Evolutionary conservation across 2,113 vertebrate genomes (phyloP), one percentile per base, ranked within the genome.

Genomic region (Oreochromis niloticus): DNA sequence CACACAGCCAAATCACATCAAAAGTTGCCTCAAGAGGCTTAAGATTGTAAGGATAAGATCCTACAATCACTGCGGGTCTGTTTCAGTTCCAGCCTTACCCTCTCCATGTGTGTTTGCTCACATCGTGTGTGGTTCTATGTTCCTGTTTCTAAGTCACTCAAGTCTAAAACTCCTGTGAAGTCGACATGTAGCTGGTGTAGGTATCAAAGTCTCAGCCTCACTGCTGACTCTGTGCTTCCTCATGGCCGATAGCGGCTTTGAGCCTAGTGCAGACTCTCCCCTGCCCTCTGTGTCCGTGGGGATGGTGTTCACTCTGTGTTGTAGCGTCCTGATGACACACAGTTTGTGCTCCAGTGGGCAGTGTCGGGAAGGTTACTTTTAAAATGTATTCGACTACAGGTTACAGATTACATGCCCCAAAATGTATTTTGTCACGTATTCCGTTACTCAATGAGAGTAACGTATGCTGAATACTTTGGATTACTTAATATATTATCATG

Each of bases 261-360:
- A 56, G 32, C 32, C 32, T 32, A 32, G 6, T 7, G 11, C 22
- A 13, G 6, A 56, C 22, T 56, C 4, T 56, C 14, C 17, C 7
- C 46, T 6, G 2, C 13, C 52, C n/a, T 55, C 54, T 56, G 54
- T 11, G 3, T 7, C 54, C 4, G 11, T 56, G 55, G 11, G 54
- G 54, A 56, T 12, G 54, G 22, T 12, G 22, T 13, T 56, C 1
- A 4, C 55, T 56, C 1, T 1, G 50, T 50, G 19, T 0, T 54
- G 52, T n/a, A 52, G 48, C 4, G 22, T 56, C 11, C 54, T 56
- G 54, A 56, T 56, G 22, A 56, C 54, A 52, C 32, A 7, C 52
- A 7, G 54, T 56, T 56, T 56, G 22, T 56, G 22, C 54, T 56
- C 4, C 54, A 56, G 22, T 24, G 54, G 0, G 0, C 54, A 56